Conservation (phyloP, 2,888 invertebrate genomes). For the Achlya flavicornis region DNA sequence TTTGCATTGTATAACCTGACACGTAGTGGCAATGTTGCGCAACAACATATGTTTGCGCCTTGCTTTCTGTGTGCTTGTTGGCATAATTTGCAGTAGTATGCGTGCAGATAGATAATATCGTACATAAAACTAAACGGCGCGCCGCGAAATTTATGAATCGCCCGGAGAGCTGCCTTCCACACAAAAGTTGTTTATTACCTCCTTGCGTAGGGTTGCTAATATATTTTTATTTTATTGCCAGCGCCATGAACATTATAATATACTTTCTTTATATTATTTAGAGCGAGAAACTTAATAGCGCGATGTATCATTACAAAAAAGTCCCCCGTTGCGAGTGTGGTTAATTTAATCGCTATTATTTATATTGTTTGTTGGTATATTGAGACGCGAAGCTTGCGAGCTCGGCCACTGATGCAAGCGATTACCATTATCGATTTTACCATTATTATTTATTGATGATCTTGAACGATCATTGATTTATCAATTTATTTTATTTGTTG, state of each 20-base stretch:
- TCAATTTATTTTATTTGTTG: slow-evolving; percentile 30
- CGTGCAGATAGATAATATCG: slow-evolving; percentile 77
- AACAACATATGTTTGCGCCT: slow-evolving; percentile 38
- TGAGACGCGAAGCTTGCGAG: slow-evolving; percentile 29
- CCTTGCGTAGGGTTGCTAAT: slow-evolving; percentile 71
- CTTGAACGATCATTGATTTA: slow-evolving; percentile 25
- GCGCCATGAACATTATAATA: slow-evolving; percentile 70
- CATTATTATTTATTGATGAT: slow-evolving; percentile 1
- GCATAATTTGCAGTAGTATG: slow-evolving; percentile 42
- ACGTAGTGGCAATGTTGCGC: slow-evolving; percentile 12
- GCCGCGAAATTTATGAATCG: slow-evolving; percentile 80
- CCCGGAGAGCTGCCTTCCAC: slow-evolving; percentile 77
- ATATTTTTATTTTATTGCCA: slow-evolving; percentile 67
- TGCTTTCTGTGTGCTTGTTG: slow-evolving; percentile 27
- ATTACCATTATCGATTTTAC: slow-evolving; percentile 4
- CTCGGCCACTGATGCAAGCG: neutral
- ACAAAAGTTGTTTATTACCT: slow-evolving; percentile 80
- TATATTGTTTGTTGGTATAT: slow-evolving; percentile 59
- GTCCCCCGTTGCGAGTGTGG: slow-evolving; percentile 64
- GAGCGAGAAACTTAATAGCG: slow-evolving; percentile 66
- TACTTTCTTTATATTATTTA: slow-evolving; percentile 67
- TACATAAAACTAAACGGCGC: slow-evolving; percentile 79
- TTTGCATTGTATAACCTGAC: slow-evolving; percentile 12
- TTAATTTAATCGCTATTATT: slow-evolving; percentile 69
- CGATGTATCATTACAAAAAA: slow-evolving; percentile 66